Evolutionary conservation across 1,140 invertebrate species (phyloP).

Genomic region (Semibalanus balanoides): DNA sequence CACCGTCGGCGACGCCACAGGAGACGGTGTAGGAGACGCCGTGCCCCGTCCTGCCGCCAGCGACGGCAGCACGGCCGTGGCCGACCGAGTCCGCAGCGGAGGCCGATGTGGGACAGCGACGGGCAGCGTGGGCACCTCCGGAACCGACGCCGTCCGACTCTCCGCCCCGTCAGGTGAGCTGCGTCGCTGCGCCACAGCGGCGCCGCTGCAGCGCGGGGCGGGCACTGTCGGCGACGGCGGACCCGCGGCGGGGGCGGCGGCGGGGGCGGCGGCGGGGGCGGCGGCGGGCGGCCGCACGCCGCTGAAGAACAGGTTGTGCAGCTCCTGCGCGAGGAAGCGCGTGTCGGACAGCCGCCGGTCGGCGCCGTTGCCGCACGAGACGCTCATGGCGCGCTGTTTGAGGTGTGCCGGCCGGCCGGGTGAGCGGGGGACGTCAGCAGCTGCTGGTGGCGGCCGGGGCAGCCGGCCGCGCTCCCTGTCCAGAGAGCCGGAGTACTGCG

Average conservation of each 20-base stretch:
- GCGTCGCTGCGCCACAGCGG: no score
- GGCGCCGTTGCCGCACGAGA: background rate
- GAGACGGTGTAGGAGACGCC: no score
- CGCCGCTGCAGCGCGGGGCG: no score
- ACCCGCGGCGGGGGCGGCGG: no score
- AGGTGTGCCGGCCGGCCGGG: slow-evolving; percentile 11
- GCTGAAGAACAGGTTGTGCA: background rate
- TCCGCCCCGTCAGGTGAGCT: background rate
- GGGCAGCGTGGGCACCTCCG: background rate
- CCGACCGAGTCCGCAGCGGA: no score
- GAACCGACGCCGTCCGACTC: background rate
- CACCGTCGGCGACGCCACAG: background rate
- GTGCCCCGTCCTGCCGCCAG: no score
- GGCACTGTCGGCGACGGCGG: no score
- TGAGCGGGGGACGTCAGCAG: background rate
- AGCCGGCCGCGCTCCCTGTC: background rate
- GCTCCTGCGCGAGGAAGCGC: background rate
- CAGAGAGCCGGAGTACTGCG: background rate
- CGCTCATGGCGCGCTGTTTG: background rate
- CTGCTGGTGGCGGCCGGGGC: no score
- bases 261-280: no score
- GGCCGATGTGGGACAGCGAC: no score
- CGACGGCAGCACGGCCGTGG: no score
- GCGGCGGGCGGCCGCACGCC: no score
- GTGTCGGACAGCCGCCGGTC: background rate